Conservation (phyloP, 2,113 vertebrate species). For the Catagonus wagneri region DNA sequence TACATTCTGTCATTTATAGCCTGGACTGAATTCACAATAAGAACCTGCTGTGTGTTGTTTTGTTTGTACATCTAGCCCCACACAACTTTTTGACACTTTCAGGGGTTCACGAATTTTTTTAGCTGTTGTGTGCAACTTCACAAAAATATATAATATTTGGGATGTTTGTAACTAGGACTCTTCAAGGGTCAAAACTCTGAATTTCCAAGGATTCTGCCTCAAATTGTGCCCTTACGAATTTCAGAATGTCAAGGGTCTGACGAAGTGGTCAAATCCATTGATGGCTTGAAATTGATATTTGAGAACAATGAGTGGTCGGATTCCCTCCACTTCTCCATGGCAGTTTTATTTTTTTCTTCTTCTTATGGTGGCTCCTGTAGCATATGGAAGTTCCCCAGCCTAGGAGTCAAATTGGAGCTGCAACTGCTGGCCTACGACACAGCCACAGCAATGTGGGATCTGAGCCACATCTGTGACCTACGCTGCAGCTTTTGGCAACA, state of each 20-base stretch:
- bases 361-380: no score
- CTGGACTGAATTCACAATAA: neutral
- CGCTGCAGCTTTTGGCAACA: no score
- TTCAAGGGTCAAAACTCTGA: neutral
- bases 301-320: neutral
- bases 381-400: no score
- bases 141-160: neutral
- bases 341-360: no score
- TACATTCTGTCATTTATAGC: neutral
- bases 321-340: neutral
- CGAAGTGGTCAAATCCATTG: neutral
- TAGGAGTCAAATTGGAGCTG: no score
- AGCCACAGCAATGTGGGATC: no score
- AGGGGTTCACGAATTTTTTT: neutral
- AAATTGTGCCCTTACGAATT: neutral
- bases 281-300: slow-evolving; percentile 18
- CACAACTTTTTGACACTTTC: neutral
- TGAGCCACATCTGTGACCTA: no score
- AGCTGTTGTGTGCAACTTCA: neutral
- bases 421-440: no score
- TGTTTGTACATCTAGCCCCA: neutral
- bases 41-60: neutral
- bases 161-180: neutral
- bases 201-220: neutral
- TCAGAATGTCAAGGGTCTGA: neutral